A percentile compares a stretch with the other conserved stretches of the same genome.
These are phyloP conservation scores for Amblyornis subalaris DNA, from an alignment of 2,113 vertebrate species.

Conservation along the genomic window DNA sequence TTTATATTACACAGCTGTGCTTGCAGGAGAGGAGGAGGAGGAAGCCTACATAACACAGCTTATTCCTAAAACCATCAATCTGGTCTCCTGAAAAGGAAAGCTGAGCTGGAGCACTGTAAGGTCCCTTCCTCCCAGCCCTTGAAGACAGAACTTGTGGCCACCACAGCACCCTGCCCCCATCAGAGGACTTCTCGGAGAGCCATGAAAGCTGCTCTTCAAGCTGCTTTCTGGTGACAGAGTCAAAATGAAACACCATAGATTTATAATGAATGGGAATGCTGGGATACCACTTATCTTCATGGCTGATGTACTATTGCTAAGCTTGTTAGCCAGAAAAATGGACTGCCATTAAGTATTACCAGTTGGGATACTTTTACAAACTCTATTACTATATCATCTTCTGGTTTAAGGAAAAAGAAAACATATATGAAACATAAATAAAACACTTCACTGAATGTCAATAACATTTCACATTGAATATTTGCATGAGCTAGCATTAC, in stretches of 20 bases:
- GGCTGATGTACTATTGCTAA: background rate
- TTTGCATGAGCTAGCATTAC: background rate
- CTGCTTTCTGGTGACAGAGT: background rate
- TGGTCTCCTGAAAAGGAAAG: background rate
- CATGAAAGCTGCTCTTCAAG: background rate
- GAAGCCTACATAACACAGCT: background rate
- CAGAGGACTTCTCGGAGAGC: background rate
- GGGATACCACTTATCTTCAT: background rate
- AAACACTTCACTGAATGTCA: background rate
- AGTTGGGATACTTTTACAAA: background rate
- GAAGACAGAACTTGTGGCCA: background rate
- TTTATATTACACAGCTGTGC: conserved; percentile 29
- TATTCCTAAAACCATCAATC: background rate
- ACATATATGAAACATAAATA: background rate
- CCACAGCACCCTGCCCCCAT: background rate
- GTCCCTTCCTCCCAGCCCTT: background rate
- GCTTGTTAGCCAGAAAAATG: background rate
- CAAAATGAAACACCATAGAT: background rate
- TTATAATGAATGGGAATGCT: background rate
- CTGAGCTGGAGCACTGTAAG: background rate
- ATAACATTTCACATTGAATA: background rate
- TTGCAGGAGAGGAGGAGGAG: background rate
- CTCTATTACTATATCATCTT: background rate
- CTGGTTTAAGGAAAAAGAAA: background rate
- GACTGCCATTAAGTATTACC: background rate